A percentile compares a stretch with the other conserved stretches of the same genome.
phyloP scores from a whole-genome alignment of 2,888 invertebrate genomes.

The Pegoplata infirma region DNA sequence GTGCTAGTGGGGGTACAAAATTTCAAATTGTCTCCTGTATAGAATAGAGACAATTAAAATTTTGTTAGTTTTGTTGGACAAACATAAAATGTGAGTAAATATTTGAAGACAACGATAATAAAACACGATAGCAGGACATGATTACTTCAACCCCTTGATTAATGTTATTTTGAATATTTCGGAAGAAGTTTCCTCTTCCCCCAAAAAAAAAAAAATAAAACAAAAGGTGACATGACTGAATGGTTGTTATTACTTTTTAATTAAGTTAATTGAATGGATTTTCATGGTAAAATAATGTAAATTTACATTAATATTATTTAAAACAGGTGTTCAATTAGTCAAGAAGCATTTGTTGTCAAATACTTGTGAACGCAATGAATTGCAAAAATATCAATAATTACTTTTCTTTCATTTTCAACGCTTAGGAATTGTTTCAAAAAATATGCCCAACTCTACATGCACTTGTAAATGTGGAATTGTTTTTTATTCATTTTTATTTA shows the following conservation, averaged over 20 bases:
- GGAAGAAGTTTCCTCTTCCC: too few species aligned
- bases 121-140: too few species aligned
- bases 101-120: too few species aligned
- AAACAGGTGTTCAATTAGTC: conserved; percentile 49
- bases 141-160: too few species aligned
- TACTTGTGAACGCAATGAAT: conserved; percentile 33
- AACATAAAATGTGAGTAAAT: too few species aligned
- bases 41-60: too few species aligned
- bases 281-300: neutral
- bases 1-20: too few species aligned
- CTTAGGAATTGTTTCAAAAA: neutral
- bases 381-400: conserved; percentile 54
- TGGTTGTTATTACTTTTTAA: conserved; percentile 76
- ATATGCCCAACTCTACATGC: neutral
- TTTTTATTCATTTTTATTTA: too few species aligned
- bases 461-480: too few species aligned
- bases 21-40: too few species aligned
- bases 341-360: neutral
- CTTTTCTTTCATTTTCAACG: conserved; percentile 19
- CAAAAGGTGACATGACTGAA: neutral
- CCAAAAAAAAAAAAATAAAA: neutral
- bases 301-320: conserved; percentile 33
- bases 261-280: conserved; percentile 77
- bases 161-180: too few species aligned
- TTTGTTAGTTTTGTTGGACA: too few species aligned